Evolutionary conservation across 2,797 vertebrate species (phyloP), one percentile per base, ranked within the genome.

Genomic region (Spheniscus humboldti): DNA sequence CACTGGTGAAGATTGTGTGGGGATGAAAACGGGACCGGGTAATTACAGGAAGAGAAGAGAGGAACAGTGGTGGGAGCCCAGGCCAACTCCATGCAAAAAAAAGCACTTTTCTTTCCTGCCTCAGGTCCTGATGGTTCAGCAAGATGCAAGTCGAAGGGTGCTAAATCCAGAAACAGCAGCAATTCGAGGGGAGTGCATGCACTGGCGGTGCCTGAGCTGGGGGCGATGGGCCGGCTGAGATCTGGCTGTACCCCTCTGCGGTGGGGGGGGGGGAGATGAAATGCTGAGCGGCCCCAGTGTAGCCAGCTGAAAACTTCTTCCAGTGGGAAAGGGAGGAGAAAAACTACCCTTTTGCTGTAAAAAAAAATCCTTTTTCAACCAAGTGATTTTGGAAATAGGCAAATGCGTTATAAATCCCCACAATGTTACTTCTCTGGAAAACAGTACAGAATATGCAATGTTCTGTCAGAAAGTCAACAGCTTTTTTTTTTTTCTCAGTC

Each of bases 111-210:
- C 10, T 52, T 39, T 77, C 25, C 64, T 71, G 6, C 24, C 25
- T 48, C 24, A 63, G 13, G 13, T 56, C 11, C 28, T 80, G 25
- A 10, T 33, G 2, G 5, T 24, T 75, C 35, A 86, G 9, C 53
- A 81, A 55, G 24, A 41, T 23, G 28, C 20, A 41, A 13, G 8
- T 4, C 30, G 47, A 67, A 75, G 41, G 31, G 5, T 63, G 19
- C 5, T 80, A 59, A 63, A 71, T 56, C 13, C 64, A 90, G 56
- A 74, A 63, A 22, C 7, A 56, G 4, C 28, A 56, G 28, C 6
- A 31, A 25, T 0, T 6, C 2, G 14, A 6, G 4, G 20, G 11
- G 22, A 55, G 13, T 0, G 1, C 15, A 14, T 15, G 19, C 13
- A 27, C 13, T 45, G 28, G 23, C 6, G 18, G 31, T 50, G 37